phyloP scores from a whole-genome alignment of 2,797 vertebrate species.

The Sciaenops ocellatus region DNA sequence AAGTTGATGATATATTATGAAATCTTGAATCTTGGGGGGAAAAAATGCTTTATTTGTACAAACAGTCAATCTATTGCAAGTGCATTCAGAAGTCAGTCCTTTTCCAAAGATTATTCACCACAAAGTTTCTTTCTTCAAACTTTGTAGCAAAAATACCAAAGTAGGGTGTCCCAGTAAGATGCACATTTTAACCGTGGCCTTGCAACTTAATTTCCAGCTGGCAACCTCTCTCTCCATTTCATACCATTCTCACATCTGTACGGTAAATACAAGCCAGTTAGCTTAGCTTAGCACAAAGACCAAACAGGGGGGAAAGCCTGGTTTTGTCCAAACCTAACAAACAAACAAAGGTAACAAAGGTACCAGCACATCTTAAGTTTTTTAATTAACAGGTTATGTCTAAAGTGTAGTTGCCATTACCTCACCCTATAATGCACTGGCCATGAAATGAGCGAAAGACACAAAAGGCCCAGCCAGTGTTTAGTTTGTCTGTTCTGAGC shows the following conservation, averaged over 20 bases:
- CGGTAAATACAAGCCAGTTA: neutral
- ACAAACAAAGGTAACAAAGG: neutral
- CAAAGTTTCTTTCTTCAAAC: slow-evolving; percentile 5
- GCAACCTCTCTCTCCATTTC: neutral
- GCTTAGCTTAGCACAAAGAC: neutral
- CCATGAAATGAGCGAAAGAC: no score
- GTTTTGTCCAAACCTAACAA: neutral
- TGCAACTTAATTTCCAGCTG: neutral
- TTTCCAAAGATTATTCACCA: slow-evolving; percentile 14
- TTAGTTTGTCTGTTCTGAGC: no score
- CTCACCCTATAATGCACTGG: no score
- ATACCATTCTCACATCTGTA: neutral
- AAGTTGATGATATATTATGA: slow-evolving; percentile 1
- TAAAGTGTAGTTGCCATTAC: no score
- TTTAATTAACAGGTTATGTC: no score
- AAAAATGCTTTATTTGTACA: neutral
- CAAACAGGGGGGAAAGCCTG: neutral
- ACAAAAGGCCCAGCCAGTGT: no score
- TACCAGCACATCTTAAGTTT: no score
- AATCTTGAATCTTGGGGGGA: neutral
- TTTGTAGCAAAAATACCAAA: slow-evolving; percentile 5
- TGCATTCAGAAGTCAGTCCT: neutral
- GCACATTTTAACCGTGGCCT: neutral
- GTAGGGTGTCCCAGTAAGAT: neutral
- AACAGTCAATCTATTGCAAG: neutral